Base-by-base conservation (phyloP, 2,888 invertebrate species). In the Conistra vaccinii region DNA sequence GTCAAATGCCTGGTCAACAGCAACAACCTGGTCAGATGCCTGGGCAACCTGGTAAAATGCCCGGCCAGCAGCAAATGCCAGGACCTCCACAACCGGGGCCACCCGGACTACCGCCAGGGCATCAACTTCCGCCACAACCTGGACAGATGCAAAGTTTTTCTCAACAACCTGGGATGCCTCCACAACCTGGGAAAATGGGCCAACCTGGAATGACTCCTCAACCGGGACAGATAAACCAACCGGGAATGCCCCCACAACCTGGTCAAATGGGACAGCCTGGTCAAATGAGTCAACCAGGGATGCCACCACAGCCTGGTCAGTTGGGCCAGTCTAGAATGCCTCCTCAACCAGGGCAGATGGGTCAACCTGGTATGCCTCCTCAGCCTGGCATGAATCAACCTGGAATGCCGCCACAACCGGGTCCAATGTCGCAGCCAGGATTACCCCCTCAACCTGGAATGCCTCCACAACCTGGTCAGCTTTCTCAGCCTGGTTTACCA, bases 401-500 rank as follows among this genome's bases (percentile, higher is more conserved):
- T 20, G 77, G 84, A 12, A 29, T 83, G 60, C 73, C 69, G 6
- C 45, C 67, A 23, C 85, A 81, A 26, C 63, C 73, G 4, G 85
- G 85, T 1, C 70, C 58, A 55, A 78, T 81, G 60, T 45, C 85
- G 12, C 72, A 80, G 53, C 77, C 77, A 14, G 84, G 84, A 26
- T 39, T 80, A 53, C 79, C 69, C 0, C 53, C 75, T 0, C 91
- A 90, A 69, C 88, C 75, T 35, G 76, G 79, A 20, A 94, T 95
- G 92, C 94, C 77, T 3, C 23, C 58, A 1, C 84, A 85, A 39
- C 80, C 78, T 12, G 85, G 85, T 12, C 85, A 82, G 12, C 65
- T 82, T 29, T 73, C 69, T 12, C 79, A 87, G 67, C 53, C 89
- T 76, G 83, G 86, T 3, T 81, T 87, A 65, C 88, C 83, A 4